These are phyloP conservation scores for Melospiza georgiana DNA, from an alignment of 2,113 vertebrate genomes.

Conservation along the genomic window DNA sequence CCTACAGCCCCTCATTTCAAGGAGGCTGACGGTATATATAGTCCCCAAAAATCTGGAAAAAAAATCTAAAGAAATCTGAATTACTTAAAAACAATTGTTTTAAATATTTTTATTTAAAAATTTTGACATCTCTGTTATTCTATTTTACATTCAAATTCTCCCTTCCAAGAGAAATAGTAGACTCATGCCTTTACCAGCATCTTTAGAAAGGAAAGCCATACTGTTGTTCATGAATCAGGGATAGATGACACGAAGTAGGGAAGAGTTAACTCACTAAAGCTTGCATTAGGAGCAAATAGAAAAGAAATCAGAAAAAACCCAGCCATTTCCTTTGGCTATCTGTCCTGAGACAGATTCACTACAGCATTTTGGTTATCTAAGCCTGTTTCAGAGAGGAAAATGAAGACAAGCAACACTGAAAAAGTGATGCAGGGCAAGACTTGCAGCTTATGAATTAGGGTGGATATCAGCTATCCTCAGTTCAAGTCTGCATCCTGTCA, in stretches of 20 bases:
- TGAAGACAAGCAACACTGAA: not conserved
- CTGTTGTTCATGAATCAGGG: not conserved
- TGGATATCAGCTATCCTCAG: slow-evolving; percentile 8
- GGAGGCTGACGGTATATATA: not conserved
- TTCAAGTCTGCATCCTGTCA: slow-evolving; percentile 20
- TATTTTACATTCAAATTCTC: not conserved
- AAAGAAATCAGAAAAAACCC: not conserved
- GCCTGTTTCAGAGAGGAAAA: not conserved
- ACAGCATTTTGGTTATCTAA: not conserved
- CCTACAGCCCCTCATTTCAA: not conserved
- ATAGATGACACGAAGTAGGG: accelerated
- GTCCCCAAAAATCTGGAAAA: not conserved
- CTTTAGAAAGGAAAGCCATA: not conserved
- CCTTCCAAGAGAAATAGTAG: not conserved
- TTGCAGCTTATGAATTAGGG: not conserved
- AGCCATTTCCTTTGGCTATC: not conserved
- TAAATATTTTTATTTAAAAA: not conserved
- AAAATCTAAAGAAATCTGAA: not conserved
- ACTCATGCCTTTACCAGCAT: not conserved
- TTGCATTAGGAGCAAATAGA: not conserved
- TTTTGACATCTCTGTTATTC: not conserved
- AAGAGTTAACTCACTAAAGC: not conserved
- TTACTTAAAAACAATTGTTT: not conserved
- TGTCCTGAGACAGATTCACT: not conserved
- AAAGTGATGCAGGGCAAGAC: not conserved